Conservation (phyloP, 2,113 vertebrate species). For the Chinchilla lanigera region DNA sequence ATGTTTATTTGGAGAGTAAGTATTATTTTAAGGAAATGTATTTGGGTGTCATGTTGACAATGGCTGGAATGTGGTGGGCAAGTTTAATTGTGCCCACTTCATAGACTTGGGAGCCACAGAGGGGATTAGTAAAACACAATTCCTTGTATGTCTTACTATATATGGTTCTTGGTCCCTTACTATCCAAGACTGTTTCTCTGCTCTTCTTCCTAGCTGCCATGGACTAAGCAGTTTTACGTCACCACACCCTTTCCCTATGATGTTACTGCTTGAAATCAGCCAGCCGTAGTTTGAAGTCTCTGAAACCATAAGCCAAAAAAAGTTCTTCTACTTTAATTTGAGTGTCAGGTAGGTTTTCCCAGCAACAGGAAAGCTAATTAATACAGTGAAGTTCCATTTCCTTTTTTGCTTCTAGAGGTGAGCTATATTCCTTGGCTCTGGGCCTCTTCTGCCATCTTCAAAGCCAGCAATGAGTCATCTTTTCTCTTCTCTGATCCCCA, state of each 20-base stretch:
- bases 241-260: not conserved
- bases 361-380: not conserved
- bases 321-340: not conserved
- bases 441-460: not conserved
- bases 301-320: not conserved
- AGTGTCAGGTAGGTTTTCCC: not conserved
- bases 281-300: not conserved
- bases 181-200: not conserved
- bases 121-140: not conserved
- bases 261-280: not conserved
- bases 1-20: not conserved
- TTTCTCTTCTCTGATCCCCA: not conserved
- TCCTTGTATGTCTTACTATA: not conserved
- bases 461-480: not conserved
- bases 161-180: not conserved
- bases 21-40: not conserved
- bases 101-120: not conserved
- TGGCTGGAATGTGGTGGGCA: not conserved
- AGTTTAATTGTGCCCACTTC: not conserved
- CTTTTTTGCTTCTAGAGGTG: not conserved
- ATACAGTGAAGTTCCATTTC: not conserved
- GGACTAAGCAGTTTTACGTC: not conserved
- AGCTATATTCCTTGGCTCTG: not conserved
- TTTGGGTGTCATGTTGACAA: not conserved
- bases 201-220: not conserved